These are phyloP conservation scores for Hyppa rectilinea DNA, from an alignment of 2,888 invertebrate genomes.

Conservation along the genomic window DNA sequence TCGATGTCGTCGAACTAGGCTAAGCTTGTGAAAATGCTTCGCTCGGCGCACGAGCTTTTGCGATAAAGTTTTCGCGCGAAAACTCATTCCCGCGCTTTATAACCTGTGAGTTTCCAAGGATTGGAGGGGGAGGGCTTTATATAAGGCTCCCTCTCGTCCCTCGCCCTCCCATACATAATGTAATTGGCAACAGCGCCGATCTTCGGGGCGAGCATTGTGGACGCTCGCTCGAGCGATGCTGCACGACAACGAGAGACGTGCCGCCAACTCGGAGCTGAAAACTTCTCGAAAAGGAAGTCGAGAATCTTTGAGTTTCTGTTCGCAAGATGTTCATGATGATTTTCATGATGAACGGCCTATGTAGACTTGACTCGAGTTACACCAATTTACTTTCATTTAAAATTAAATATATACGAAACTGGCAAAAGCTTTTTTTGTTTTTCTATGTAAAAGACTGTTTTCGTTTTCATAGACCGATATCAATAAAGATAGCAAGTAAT, in stretches of 20 bases:
- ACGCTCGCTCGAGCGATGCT: slow-evolving; percentile 73
- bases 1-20: slow-evolving; percentile 70
- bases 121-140: slow-evolving; percentile 75
- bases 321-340: slow-evolving; percentile 12
- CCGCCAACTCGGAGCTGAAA: slow-evolving; percentile 43
- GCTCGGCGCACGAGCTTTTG: slow-evolving; percentile 73
- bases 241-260: slow-evolving; percentile 64
- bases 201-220: slow-evolving; percentile 76
- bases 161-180: slow-evolving; percentile 79
- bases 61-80: slow-evolving; percentile 88
- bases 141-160: slow-evolving; percentile 72
- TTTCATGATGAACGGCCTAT: not conserved
- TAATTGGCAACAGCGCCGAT: slow-evolving; percentile 76
- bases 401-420: not conserved
- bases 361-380: not conserved
- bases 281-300: slow-evolving; percentile 45
- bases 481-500: slow-evolving; percentile 25
- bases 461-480: not conserved
- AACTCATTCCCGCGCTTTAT: slow-evolving; percentile 89
- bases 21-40: slow-evolving; percentile 79
- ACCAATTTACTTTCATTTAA: not conserved
- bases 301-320: slow-evolving; percentile 20
- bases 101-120: slow-evolving; percentile 82
- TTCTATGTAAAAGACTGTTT: slow-evolving; percentile 8
- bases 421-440: slow-evolving; percentile 19